Evolutionary conservation across 2,113 vertebrate species (phyloP).

Genomic region (Myiopsitta monachus): DNA sequence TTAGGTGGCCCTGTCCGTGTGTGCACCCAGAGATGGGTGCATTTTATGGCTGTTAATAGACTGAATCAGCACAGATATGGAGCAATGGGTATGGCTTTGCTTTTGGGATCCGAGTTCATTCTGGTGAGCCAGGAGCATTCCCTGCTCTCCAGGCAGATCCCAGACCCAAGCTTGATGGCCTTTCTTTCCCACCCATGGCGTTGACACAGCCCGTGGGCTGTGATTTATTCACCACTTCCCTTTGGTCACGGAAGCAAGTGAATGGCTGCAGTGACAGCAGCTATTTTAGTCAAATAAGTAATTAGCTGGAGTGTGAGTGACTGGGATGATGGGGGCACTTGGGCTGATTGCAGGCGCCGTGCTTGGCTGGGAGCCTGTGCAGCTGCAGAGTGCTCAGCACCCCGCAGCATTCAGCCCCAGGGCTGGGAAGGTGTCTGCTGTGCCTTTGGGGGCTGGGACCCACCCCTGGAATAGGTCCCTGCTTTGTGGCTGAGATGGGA

Average conservation of each 20-base stretch:
- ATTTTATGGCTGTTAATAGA: neutral
- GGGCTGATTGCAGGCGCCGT: neutral
- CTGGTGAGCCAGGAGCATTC: neutral
- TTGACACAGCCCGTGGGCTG: neutral
- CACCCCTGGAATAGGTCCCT: rapidly evolving
- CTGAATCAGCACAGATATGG: neutral
- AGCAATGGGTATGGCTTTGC: neutral
- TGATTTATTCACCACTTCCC: neutral
- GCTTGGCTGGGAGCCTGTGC: neutral
- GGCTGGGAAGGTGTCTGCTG: neutral
- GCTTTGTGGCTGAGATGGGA: neutral
- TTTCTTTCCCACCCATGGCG: neutral
- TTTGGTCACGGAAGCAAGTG: neutral
- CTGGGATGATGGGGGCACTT: neutral
- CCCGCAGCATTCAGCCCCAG: neutral
- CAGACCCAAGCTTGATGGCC: neutral
- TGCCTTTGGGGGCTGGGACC: neutral
- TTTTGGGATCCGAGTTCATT: neutral
- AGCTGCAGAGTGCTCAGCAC: neutral
- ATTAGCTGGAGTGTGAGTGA: slow-evolving; percentile 15
- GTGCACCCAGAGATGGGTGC: rapidly evolving
- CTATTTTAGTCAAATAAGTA: slow-evolving; percentile 35
- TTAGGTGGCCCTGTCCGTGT: neutral
- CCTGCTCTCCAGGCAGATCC: neutral
- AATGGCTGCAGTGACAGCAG: slow-evolving; percentile 16